Evolutionary conservation across 2,888 invertebrate genomes (phyloP).

Genomic region (Eristalis pertinax): DNA sequence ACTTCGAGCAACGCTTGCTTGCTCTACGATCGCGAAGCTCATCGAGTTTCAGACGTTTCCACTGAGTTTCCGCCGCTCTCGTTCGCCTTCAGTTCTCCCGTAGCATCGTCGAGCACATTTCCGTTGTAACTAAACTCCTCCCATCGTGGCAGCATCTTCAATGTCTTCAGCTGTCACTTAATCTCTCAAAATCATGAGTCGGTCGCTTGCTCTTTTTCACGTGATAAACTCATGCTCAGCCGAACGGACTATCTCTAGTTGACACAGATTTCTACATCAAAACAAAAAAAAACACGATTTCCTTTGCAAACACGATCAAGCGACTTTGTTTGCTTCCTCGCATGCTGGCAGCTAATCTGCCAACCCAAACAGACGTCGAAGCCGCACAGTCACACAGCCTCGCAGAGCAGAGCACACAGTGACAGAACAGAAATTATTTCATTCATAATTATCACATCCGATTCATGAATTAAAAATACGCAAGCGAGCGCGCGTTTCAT

Average conservation of each 20-base stretch:
- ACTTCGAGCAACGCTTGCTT: too few relatives aligned
- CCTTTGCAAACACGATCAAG: background rate
- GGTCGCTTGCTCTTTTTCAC: background rate
- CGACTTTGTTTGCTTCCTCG: background rate
- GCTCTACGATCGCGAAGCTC: background rate
- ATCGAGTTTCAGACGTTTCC: background rate
- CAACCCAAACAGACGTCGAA: slow-evolving; percentile 10
- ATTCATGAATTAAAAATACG: slow-evolving; percentile 70
- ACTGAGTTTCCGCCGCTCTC: too few relatives aligned
- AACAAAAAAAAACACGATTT: background rate
- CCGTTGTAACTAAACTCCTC: background rate
- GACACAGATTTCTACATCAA: background rate
- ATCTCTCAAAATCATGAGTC: background rate
- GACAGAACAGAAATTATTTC: slow-evolving; percentile 44
- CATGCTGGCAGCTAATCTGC: slow-evolving; percentile 18
- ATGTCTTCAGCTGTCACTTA: background rate
- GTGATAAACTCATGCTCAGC: background rate
- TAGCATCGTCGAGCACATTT: background rate
- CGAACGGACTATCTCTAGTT: background rate
- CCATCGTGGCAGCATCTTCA: background rate
- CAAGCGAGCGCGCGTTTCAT: slow-evolving; percentile 54
- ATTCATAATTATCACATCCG: slow-evolving; percentile 72
- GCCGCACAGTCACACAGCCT: background rate
- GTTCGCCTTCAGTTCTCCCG: background rate
- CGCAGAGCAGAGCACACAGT: background rate